Evolutionary conservation across 2,113 vertebrate genomes (phyloP).

Genomic region (Scolopax mira): DNA sequence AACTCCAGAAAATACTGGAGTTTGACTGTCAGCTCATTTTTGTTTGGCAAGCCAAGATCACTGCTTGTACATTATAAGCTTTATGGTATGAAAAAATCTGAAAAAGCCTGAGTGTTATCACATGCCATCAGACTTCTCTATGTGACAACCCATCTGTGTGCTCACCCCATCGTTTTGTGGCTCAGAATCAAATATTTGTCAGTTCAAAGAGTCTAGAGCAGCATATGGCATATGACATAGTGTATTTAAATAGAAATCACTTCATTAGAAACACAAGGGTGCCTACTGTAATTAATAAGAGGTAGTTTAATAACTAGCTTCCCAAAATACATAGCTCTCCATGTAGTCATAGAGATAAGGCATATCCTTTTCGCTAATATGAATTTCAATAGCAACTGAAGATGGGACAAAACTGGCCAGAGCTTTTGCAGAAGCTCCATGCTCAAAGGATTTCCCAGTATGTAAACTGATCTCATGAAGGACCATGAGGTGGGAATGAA

Average conservation of each 20-base stretch:
- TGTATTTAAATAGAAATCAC: conserved; percentile 61
- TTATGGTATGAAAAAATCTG: not conserved
- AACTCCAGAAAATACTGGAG: not conserved
- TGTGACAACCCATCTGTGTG: conserved; percentile 57
- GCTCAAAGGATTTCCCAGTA: not conserved
- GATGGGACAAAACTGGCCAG: not conserved
- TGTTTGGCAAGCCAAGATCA: conserved; percentile 50
- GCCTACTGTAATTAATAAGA: conserved; percentile 37
- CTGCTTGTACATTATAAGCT: not conserved
- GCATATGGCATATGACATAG: conserved; percentile 52
- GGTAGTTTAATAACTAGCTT: conserved; percentile 2
- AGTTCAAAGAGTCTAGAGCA: conserved; percentile 60
- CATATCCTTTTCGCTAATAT: not conserved
- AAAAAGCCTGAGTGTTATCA: not conserved
- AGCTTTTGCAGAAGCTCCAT: not conserved
- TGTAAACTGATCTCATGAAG: not conserved
- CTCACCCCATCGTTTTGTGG: not conserved
- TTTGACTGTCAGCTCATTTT: conserved; percentile 51
- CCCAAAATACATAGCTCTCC: not conserved
- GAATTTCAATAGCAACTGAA: not conserved
- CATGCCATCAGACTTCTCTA: conserved; percentile 56
- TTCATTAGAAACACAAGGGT: conserved; percentile 39
- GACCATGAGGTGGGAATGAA: not conserved
- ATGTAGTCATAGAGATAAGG: not conserved
- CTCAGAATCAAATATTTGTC: conserved; percentile 42